A percentile compares a stretch with the other conserved stretches of the same genome.
These are phyloP conservation scores for Oppia nitens DNA, from an alignment of 1,140 invertebrate genomes.

Conservation along the genomic window DNA sequence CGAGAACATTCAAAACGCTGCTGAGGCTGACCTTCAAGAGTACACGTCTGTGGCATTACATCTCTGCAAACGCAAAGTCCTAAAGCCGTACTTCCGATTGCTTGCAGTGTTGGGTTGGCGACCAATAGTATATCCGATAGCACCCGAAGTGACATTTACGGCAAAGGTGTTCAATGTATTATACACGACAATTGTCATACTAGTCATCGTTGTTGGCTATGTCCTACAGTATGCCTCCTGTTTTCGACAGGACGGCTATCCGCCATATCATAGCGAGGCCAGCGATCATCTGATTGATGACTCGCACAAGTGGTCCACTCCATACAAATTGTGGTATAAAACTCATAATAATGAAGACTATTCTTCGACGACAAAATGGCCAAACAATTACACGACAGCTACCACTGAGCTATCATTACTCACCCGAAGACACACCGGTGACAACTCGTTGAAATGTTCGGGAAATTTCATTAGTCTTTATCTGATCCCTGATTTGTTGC, in stretches of 20 bases:
- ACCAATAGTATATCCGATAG: constrained; percentile 11
- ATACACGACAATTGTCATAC: constrained; percentile 10
- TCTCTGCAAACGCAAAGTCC: constrained; percentile 16
- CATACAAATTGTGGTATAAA: too few relatives aligned
- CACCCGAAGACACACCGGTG: not conserved
- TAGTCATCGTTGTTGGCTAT: constrained; percentile 16
- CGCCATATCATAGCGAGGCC: not conserved
- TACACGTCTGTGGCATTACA: constrained; percentile 14
- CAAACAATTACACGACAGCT: not conserved
- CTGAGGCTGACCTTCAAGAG: not conserved
- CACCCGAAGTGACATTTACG: not conserved
- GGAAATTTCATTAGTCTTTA: constrained; percentile 10
- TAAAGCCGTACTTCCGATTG: constrained; percentile 15
- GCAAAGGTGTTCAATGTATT: constrained; percentile 12
- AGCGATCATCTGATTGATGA: not conserved
- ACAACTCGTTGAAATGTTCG: constrained; percentile 1
- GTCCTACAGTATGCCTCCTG: constrained; percentile 19
- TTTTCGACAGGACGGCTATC: constrained; percentile 17
- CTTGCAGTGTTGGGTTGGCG: constrained; percentile 18
- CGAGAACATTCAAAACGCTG: not conserved
- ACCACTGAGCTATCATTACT: not conserved
- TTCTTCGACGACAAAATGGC: not conserved
- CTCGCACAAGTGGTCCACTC: too few relatives aligned
- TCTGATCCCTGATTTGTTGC: constrained; percentile 17
- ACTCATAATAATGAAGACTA: too few relatives aligned